These are phyloP conservation scores for Habroteleia sp. DNA, from an alignment of 2,888 invertebrate genomes.

Conservation along the genomic window DNA sequence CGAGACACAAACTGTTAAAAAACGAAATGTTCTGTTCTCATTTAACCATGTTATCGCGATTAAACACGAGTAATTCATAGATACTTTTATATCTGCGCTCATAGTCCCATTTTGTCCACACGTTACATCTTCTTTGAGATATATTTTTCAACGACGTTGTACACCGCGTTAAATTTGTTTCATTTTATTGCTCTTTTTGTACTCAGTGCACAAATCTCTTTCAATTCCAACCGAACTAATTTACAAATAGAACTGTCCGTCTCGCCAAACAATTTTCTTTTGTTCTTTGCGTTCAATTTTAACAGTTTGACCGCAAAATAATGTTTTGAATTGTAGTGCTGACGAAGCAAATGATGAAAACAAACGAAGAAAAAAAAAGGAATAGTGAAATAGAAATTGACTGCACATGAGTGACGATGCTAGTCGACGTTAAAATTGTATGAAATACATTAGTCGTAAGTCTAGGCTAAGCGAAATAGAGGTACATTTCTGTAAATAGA, in stretches of 20 bases:
- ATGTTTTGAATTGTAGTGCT: conserved; percentile 15
- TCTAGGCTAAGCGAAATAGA: conserved; percentile 57
- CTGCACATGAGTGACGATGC: conserved; percentile 72
- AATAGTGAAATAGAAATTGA: conserved; percentile 39
- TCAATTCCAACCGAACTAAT: conserved; percentile 22
- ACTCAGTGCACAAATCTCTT: conserved; percentile 20
- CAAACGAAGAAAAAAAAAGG: conserved; percentile 11
- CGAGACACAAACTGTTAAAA: conserved; percentile 35
- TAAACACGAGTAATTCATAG: conserved; percentile 11
- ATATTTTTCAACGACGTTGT: conserved; percentile 2
- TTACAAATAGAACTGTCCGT: conserved; percentile 40
- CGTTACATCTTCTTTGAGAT: conserved; percentile 4
- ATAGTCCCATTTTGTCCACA: conserved; percentile 25
- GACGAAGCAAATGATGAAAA: conserved; percentile 2
- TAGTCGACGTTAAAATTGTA: conserved; percentile 71
- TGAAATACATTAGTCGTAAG: conserved; percentile 56
- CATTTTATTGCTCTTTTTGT: background rate
- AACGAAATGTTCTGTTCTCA: conserved; percentile 6
- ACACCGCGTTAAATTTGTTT: background rate
- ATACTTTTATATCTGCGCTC: conserved; percentile 35
- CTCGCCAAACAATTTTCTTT: conserved; percentile 39
- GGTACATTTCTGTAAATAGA: conserved; percentile 63
- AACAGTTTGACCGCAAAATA: conserved; percentile 26
- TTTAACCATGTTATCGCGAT: conserved; percentile 27
- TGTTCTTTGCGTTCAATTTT: conserved; percentile 1